Base-by-base conservation (phyloP, 1,140 invertebrate species). In the Caenorhabditis inopinata region DNA sequence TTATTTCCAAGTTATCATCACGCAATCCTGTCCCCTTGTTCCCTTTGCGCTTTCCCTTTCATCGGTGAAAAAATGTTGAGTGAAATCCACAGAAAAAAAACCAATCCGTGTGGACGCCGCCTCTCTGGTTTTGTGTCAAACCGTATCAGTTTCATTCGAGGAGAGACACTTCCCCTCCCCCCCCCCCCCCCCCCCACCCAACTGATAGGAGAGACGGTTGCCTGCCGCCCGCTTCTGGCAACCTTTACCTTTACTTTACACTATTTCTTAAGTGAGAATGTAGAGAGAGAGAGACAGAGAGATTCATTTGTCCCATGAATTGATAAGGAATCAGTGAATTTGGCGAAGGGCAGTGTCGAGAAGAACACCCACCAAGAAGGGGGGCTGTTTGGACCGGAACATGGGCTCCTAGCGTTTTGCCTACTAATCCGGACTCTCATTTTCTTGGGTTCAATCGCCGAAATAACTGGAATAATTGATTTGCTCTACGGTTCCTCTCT, bases 121-220 rank as follows among this genome's bases (percentile, higher is more conserved):
- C 25, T 9, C 51, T 29, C 32, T 23, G 29, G 12, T 51, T 14
- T 32, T 32, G 16, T 58, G 12, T 58, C 51, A 32, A 58, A 58
- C 27, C 25, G 23, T 58, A 58, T 58, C 51, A 58, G 32, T 32
- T 58, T 58, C 51, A 32, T 58, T 58, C 51, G 51, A 58, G n/a
- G n/a, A 58, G 51, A 29, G 51, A 58, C 51, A 58, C 27, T 58
- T 29, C 32, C 38, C 38, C 6, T 42, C 14, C n/a, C n/a, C n/a
- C n/a, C n/a, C n/a, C n/a, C n/a, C n/a, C n/a, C n/a, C n/a, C n/a
- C n/a, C n/a, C n/a, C n/a, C n/a, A n/a, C n/a, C n/a, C n/a, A n/a
- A n/a, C n/a, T 51, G 48, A 51, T 51, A 11, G 48, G 48, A 25
- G n/a, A n/a, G n/a, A n/a, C n/a, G n/a, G n/a, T n/a, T 48, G n/a